Evolutionary conservation across 2,797 vertebrate genomes (phyloP), one percentile per base, ranked within the genome.

Genomic region (Antennarius maculatus): DNA sequence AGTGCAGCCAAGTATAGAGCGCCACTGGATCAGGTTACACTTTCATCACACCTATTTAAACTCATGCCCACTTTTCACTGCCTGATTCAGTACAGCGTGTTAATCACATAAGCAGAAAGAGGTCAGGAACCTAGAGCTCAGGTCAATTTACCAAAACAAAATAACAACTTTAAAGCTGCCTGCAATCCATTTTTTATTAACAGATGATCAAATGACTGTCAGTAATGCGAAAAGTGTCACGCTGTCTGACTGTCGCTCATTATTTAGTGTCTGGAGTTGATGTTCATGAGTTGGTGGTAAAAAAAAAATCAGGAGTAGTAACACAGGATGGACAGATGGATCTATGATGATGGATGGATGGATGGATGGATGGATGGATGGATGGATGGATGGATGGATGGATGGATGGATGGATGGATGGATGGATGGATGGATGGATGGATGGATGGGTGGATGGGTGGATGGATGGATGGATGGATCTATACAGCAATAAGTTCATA

Each of bases 11-110:
- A 84, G 83, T 75, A 79, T 83, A 83, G 80, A 76, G 69, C 63
- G 74, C 60, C 46, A 28, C 70, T 7, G 66, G 82, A 54, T 84
- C 47, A 60, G 61, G 66, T 89, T 88, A 76, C 74, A 55, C 81
- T 85, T 82, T 82, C 84, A 87, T 86, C 79, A 71, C 88, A 84
- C 78, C 79, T 85, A 84, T 90, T 90, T 87, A 85, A 88, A 81
- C 77, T 47, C 67, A 7, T 75, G 78, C 69, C 75, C 66, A 54
- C 69, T 75, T 82, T 84, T 77, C 75, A 77, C 76, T 76, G 82
- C 16, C 72, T 55, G 77, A 61, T 55, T 75, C 76, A 65, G 76
- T 31, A 43, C 68, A 62, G 77, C 41, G 61, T 81, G 83, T 77
- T 77, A 83, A 83, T 82, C 69, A 71, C 53, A 69, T 63, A 68